A percentile compares a stretch with the other conserved stretches of the same genome.
phyloP scores from a whole-genome alignment of 2,113 vertebrate genomes.

The Phocoena sinus region DNA sequence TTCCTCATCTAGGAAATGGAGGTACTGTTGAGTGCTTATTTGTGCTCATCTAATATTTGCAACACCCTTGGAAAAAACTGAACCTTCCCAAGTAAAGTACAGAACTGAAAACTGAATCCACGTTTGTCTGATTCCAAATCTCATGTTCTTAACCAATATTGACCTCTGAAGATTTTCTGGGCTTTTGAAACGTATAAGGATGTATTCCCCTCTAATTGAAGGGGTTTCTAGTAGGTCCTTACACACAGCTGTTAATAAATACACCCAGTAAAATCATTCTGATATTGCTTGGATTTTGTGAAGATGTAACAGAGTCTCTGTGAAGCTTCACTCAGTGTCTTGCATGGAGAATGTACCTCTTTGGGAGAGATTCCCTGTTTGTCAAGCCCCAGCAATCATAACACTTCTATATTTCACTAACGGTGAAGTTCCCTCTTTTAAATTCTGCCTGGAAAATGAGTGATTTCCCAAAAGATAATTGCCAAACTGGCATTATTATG shows the following conservation, averaged over 20 bases:
- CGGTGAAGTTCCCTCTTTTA: neutral
- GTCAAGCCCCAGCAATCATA: conserved; percentile 19
- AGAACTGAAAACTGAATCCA: neutral
- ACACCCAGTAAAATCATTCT: neutral
- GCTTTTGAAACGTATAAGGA: neutral
- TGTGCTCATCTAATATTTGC: neutral
- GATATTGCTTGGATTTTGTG: neutral
- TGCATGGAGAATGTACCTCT: neutral
- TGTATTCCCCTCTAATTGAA: neutral
- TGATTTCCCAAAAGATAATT: conserved; percentile 26
- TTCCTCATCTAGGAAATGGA: neutral
- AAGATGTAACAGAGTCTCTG: neutral
- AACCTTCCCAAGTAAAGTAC: neutral
- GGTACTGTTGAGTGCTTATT: neutral
- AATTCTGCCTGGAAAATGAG: conserved; percentile 36
- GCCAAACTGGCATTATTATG: neutral
- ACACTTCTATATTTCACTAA: conserved; percentile 31
- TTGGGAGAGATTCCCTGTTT: neutral
- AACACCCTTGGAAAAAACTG: neutral
- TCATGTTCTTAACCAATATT: neutral
- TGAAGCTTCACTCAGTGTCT: neutral
- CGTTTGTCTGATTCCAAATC: neutral
- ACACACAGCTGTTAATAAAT: neutral
- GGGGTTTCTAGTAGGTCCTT: neutral
- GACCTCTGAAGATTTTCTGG: neutral